Evolutionary conservation across 2,113 vertebrate species (phyloP).

Genomic region (Gymnogyps californianus): DNA sequence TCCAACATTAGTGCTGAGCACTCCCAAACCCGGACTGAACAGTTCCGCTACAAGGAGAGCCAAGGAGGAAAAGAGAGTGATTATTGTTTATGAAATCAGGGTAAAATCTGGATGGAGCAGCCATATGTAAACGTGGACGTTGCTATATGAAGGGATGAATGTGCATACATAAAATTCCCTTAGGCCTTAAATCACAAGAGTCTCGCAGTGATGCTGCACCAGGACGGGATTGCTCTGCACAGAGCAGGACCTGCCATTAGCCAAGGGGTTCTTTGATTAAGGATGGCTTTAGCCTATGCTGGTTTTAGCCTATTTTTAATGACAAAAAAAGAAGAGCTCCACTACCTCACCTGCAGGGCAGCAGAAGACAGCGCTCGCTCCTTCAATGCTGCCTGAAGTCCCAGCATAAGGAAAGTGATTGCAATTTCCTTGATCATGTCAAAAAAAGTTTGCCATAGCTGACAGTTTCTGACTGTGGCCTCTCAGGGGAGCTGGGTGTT

Average conservation of each 20-base stretch:
- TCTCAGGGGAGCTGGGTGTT: background rate
- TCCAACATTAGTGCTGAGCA: background rate
- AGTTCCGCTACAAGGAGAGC: background rate
- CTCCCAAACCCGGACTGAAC: background rate
- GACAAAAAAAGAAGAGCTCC: background rate
- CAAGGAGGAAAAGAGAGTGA: background rate
- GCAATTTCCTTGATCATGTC: background rate
- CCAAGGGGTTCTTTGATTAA: background rate
- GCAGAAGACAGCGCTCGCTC: background rate
- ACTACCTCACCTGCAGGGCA: background rate
- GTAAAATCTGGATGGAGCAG: background rate
- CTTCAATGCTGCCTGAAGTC: background rate
- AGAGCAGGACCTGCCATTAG: background rate
- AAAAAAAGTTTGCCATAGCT: background rate
- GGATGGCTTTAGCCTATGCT: background rate
- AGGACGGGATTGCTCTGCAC: background rate
- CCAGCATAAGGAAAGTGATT: background rate
- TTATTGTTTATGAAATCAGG: background rate
- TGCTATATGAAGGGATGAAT: background rate
- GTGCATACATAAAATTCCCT: background rate
- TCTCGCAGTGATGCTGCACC: background rate
- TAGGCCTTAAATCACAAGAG: background rate
- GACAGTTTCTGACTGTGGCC: background rate
- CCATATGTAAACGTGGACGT: fast-evolving
- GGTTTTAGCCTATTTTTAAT: background rate